phyloP scores from a whole-genome alignment of 2,888 invertebrate species.

The Microdon myrmicae region DNA sequence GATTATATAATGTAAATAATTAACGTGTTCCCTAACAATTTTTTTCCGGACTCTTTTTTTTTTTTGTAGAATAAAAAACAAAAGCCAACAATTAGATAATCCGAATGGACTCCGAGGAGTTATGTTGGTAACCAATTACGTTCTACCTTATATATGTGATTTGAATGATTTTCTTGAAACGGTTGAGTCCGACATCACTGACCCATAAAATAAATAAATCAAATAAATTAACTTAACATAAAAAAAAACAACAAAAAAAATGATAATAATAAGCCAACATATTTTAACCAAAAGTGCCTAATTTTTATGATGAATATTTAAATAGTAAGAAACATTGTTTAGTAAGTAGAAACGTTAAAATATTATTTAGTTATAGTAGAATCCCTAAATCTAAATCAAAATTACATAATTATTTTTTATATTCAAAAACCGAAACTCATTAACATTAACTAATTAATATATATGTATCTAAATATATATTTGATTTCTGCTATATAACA shows the following conservation, averaged over 20 bases:
- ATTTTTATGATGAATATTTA: slow-evolving; percentile 29
- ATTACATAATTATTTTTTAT: slow-evolving; percentile 14
- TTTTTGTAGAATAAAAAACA: too few relatives aligned
- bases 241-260: slow-evolving; percentile 13
- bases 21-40: background rate
- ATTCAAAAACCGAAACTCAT: background rate
- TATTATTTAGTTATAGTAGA: background rate
- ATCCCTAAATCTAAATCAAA: slow-evolving; percentile 12
- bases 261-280: slow-evolving; percentile 11
- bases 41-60: background rate
- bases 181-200: too few relatives aligned
- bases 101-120: too few relatives aligned
- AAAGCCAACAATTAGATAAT: too few relatives aligned
- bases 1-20: slow-evolving; percentile 7
- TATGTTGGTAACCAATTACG: too few relatives aligned
- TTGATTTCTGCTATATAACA: slow-evolving; percentile 10
- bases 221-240: too few relatives aligned
- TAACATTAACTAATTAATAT: too few relatives aligned
- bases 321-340: background rate
- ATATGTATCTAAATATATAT: background rate
- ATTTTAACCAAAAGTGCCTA: slow-evolving; percentile 52
- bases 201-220: slow-evolving; percentile 2
- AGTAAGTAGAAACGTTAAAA: slow-evolving; percentile 1
- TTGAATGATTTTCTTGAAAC: too few relatives aligned
- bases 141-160: too few relatives aligned